Conservation (phyloP, 2,113 vertebrate genomes). For the Riparia riparia region DNA sequence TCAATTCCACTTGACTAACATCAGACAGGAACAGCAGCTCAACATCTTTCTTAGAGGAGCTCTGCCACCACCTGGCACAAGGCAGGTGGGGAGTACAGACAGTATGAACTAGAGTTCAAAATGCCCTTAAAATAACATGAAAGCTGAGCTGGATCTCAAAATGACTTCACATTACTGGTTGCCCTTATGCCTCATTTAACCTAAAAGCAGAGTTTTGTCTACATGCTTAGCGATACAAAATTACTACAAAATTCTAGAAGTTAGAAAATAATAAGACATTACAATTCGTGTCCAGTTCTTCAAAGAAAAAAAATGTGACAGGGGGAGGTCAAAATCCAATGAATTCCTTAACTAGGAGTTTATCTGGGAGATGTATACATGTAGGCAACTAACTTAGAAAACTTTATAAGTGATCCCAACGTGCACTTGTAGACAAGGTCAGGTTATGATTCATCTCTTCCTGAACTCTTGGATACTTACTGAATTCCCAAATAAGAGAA, state of each 20-base stretch:
- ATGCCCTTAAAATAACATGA: background rate
- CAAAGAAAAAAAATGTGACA: accelerated
- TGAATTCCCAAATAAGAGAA: background rate
- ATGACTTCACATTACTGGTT: background rate
- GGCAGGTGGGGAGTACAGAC: background rate
- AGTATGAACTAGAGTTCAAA: background rate
- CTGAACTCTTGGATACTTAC: background rate
- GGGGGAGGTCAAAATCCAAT: background rate
- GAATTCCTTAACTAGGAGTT: background rate
- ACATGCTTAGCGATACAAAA: background rate
- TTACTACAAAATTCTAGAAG: background rate
- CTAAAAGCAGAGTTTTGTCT: background rate
- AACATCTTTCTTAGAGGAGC: background rate
- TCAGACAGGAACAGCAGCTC: background rate
- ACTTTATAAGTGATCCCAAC: background rate
- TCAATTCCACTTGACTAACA: background rate
- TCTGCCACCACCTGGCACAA: background rate
- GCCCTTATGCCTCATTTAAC: background rate
- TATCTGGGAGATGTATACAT: background rate
- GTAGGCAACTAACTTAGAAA: background rate
- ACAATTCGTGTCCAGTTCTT: background rate
- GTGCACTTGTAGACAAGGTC: background rate
- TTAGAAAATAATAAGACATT: background rate
- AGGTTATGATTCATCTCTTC: background rate
- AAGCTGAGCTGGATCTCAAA: background rate